These are phyloP conservation scores for Acanthosepion pharaonis DNA, from an alignment of 2,888 invertebrate genomes.

Conservation along the genomic window DNA sequence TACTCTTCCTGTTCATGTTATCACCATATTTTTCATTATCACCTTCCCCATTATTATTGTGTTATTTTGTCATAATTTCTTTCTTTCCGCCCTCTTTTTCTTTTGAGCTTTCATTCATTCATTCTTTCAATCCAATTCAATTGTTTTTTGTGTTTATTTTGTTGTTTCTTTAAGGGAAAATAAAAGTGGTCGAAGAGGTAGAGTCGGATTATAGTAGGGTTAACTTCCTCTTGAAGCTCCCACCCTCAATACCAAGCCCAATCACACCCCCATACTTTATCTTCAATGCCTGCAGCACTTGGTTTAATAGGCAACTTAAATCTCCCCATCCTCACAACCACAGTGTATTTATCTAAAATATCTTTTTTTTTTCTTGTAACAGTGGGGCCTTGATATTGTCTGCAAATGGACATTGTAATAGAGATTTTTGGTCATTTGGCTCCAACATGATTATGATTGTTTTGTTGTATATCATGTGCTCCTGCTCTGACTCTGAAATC, in stretches of 20 bases:
- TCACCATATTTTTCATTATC: background rate
- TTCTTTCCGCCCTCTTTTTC: background rate
- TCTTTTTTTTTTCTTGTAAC: background rate
- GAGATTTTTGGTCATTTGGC: background rate
- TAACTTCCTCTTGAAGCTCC: background rate
- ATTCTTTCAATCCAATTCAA: background rate
- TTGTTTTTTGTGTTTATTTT: slow-evolving; percentile 18
- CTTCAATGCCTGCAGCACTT: background rate
- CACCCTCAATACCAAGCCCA: background rate
- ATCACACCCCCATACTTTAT: background rate
- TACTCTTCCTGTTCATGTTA: background rate
- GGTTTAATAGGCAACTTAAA: background rate
- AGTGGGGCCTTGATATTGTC: background rate
- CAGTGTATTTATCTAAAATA: background rate
- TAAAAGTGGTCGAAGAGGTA: background rate
- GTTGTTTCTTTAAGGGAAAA: slow-evolving; percentile 2
- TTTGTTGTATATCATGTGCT: background rate
- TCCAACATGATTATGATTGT: slow-evolving; percentile 33
- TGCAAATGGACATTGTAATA: background rate
- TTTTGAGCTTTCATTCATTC: background rate
- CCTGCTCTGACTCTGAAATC: background rate
- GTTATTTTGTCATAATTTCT: background rate
- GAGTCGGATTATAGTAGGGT: background rate
- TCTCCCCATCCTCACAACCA: background rate
- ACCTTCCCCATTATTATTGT: background rate